Evolutionary conservation across 92 coral and sea anemone species (phyloP).

Genomic region (Epizoanthus stellaris): DNA sequence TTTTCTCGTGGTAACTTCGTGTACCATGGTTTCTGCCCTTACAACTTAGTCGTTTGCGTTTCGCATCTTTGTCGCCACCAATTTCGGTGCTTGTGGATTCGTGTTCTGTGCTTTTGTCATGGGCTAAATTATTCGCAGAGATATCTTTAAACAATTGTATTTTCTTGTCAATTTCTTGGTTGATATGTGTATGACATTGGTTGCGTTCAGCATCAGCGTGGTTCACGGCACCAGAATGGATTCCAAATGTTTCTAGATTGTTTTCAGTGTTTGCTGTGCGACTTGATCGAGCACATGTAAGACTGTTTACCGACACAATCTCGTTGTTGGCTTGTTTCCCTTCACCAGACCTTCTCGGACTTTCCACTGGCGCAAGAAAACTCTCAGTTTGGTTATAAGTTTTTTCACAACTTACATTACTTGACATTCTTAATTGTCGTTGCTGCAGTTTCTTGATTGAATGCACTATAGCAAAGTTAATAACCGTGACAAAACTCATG

Average conservation of each 20-base stretch:
- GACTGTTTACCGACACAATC: background rate
- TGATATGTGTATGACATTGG: no score
- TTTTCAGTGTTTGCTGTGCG: background rate
- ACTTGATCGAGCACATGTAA: background rate
- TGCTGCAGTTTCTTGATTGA: slow-evolving; percentile 65
- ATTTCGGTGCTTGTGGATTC: no score
- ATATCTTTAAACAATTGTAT: no score
- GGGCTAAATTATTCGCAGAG: no score
- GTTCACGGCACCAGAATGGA: no score
- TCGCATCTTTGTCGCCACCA: background rate
- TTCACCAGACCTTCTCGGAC: background rate
- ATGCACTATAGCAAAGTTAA: slow-evolving; percentile 57
- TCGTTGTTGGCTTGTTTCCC: background rate
- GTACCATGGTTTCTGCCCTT: background rate
- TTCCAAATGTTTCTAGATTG: no score
- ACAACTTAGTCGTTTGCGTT: background rate
- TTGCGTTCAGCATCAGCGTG: no score
- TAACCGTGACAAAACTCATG: slow-evolving; percentile 41
- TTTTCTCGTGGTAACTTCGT: background rate
- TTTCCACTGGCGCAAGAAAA: background rate
- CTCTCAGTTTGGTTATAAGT: background rate
- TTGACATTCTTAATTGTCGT: background rate
- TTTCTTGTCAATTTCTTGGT: no score
- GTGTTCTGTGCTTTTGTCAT: no score
- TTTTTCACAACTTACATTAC: background rate